Base-by-base conservation (phyloP, 2,888 invertebrate species). In the Luperina testacea region DNA sequence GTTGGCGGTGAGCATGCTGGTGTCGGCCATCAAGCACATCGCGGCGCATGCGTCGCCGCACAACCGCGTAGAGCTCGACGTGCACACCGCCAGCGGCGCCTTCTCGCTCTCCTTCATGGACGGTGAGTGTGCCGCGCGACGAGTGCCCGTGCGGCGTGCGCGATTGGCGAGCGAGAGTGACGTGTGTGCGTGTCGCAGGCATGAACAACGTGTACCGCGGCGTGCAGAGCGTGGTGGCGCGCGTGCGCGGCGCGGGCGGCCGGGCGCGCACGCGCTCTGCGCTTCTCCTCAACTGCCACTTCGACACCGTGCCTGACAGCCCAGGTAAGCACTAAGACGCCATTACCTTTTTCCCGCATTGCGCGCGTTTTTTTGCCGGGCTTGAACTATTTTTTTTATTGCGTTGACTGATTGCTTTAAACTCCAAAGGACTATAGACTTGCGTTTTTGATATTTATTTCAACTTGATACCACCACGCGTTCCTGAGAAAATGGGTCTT, bases 231-330 rank as follows among this genome's bases (percentile, higher is more conserved):
- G 97, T 99, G 88, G 97, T 98, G 86, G 98, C 98, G 65, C 94
- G 95, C 72, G 91, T 94, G 89, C 89, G 92, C 78, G 98, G 92
- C 84, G 90, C 87, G 82, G 97, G 98, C 82, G 88, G 86, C 51
- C 82, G 97, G 97, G 73, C 83, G 76, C 77, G 74, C 70, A 6
- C 90, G 5, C 97, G 97, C 87, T 93, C 97, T 84, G 98, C 98
- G 88, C 95, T 99, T 83, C 97, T 99, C 90, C 95, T 99, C 89
- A 99, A 99, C 96, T 98, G 99, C 92, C 99, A 99, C 96, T 99
- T 98, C 96, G 99, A 99, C 96, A 98, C 98, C 74, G 98, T 99
- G 88, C 97, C 98, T 61, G 98, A 98, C 90, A 99, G 98, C 95
- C 98, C 99, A 92, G 99, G 98, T 98, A 92, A 88, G 91, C 57